Base-by-base conservation (phyloP, 2,888 invertebrate species). In the Limulus polyphemus region DNA sequence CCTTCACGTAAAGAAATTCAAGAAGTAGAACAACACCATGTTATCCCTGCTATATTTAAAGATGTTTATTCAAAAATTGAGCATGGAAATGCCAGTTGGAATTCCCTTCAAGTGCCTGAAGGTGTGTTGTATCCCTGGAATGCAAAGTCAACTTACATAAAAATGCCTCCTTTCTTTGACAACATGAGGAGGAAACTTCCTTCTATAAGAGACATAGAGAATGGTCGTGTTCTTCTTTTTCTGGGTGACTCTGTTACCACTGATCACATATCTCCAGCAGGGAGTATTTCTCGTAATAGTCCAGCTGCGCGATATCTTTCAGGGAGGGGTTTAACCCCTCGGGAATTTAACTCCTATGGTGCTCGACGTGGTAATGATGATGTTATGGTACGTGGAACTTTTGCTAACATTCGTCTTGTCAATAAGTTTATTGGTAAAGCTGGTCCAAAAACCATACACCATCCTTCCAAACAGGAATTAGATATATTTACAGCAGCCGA, bases 221-320 rank as follows among this genome's bases (percentile, higher is more conserved):
- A 84, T 65, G 95, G 95, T 0, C 81, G 87, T 55, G 91, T 88
- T 51, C 79, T 99, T 46, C 80, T 98, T 0, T 84, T 88, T 72
- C 81, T 99, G 65, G 93, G 93, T 0, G 98, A 99, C 77, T 97
- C 94, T 0, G 95, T 99, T 10, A 99, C 98, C 48, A 98, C 98
- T 0, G 98, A 99, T 79, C 98, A 98, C 77, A 99, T 99, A 68
- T 95, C 95, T 2, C 98, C 98, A 0, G 98, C 98, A 16, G 98
- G 98, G 7, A 92, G 94, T 62, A 99, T 99, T 72, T 91, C 97
- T 0, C 81, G 95, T 60, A 94, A 88, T 75, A 94, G 94, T 59
- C 88, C 97, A 0, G 97, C 98, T 0, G 91, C 90, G 0, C 80
- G 90, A 73, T 91, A 84, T 77, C 79, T 94, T 13, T 83, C 85